Conservation (phyloP, 2,797 vertebrate species). For the Sebastes steindachneri region DNA sequence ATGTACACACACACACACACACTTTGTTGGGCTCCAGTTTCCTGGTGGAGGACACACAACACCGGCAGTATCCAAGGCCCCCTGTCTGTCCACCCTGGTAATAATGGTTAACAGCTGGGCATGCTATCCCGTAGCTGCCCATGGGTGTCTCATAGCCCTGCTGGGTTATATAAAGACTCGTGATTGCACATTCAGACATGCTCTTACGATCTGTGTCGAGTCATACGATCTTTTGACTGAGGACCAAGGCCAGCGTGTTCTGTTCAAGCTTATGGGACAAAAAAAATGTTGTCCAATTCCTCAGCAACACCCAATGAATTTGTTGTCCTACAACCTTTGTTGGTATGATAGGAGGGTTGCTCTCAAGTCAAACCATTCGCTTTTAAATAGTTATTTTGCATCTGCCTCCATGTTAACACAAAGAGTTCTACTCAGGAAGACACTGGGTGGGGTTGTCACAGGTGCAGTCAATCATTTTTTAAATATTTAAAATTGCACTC, state of each 20-base stretch:
- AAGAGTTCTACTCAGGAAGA: neutral
- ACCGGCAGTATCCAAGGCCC: constrained; percentile 63
- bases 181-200: constrained; percentile 58
- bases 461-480: neutral
- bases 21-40: constrained; percentile 69
- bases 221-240: constrained; percentile 49
- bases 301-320: neutral
- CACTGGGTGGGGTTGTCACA: neutral
- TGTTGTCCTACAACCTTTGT: neutral
- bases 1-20: constrained; percentile 10
- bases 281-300: neutral
- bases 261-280: constrained; percentile 6
- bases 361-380: neutral
- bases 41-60: constrained; percentile 69
- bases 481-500: neutral
- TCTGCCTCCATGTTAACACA: neutral
- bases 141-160: constrained; percentile 38
- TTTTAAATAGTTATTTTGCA: neutral
- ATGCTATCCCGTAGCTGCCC: constrained; percentile 58
- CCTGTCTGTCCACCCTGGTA: constrained; percentile 56
- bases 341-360: neutral
- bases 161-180: constrained; percentile 76
- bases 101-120: constrained; percentile 84
- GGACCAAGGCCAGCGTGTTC: constrained; percentile 28
- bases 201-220: constrained; percentile 47